Evolutionary conservation across 2,888 invertebrate genomes (phyloP).

Genomic region (Lasioglossum oenotherae): DNA sequence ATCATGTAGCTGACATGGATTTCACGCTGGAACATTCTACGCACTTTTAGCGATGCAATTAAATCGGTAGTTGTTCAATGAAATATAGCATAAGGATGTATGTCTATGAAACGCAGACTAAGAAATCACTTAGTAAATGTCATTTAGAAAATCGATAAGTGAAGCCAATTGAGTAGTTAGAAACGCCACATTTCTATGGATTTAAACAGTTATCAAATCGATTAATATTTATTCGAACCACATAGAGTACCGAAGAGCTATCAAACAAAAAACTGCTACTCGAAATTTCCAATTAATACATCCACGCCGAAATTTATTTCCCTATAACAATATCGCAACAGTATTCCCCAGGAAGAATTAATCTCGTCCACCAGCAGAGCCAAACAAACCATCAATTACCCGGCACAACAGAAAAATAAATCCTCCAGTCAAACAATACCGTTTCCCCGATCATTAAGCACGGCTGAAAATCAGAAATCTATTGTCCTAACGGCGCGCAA

Average conservation of each 20-base stretch:
- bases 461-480: background rate
- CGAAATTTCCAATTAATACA: background rate
- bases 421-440: background rate
- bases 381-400: background rate
- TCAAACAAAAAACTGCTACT: background rate
- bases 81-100: background rate
- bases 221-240: background rate
- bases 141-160: background rate
- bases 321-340: background rate
- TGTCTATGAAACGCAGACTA: no score
- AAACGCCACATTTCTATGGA: background rate
- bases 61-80: background rate
- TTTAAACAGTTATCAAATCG: background rate
- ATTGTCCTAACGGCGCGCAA: background rate
- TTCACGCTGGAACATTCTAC: background rate
- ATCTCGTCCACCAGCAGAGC: background rate
- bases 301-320: background rate
- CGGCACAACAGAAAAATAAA: background rate
- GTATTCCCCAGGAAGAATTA: background rate
- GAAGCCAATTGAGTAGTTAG: background rate
- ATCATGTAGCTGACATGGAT: background rate
- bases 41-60: background rate
- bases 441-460: slow-evolving; percentile 1
- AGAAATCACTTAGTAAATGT: no score
- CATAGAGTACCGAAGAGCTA: background rate